Evolutionary conservation across 2,113 vertebrate species (phyloP), one percentile per base, ranked within the genome.

Genomic region (Triplophysa rosa): DNA sequence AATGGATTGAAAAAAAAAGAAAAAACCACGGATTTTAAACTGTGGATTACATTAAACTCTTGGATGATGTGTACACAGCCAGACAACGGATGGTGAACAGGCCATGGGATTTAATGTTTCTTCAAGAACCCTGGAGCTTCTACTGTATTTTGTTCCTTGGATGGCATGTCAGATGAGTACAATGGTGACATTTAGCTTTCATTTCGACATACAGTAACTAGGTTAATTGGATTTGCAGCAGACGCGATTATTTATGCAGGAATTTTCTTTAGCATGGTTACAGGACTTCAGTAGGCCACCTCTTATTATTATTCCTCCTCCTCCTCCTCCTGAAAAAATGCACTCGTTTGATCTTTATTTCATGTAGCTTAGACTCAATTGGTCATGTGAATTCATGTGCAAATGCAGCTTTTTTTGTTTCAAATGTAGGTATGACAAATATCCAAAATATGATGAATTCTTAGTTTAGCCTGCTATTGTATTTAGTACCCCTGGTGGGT

Each of bases 181-280:
- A 47, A 63, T 40, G 11, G 8, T 19, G 40, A 74, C 58, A 17
- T 58, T 74, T 40, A 47, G 45, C 88, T 91, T 90, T 92, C 86
- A 88, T 90, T 90, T 91, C 78, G 82, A 82, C 67, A 49, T 21
- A 21, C 19, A n/a, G n/a, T 58, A 16, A 67, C 49, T 82, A 82
- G 79, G 82, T 85, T 86, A 72, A 85, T 81, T 79, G 80, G 74
- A 77, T 87, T 65, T 73, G 47, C 66, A 80, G 88, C 85, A 87
- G 87, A 82, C 87, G 72, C 56, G 76, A 78, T 83, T 71, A 82
- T 17, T 86, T 86, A 79, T 83, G 84, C 87, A 64, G 83, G 58
- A 40, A 86, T 42, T 85, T 87, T 88, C 84, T 75, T 86, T 88
- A 83, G 91, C 89, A 92, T 91, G 90, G 85, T 86, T 88, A 81